Base-by-base conservation (phyloP, 2,113 vertebrate genomes). In the Rhinogobius similis region DNA sequence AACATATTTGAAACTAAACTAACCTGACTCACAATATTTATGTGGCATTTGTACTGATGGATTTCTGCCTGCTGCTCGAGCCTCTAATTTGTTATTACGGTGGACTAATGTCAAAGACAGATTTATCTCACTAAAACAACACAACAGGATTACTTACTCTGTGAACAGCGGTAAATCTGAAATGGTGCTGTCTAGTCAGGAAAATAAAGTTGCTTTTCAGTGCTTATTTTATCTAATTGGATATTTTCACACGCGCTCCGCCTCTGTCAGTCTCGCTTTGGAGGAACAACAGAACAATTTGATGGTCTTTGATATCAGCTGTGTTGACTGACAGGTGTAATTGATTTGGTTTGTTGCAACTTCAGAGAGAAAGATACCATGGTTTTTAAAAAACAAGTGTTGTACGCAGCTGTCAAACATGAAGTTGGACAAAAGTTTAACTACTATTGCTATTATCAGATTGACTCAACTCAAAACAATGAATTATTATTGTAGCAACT, bases 321-420 rank as follows among this genome's bases (percentile, higher is more conserved):
- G 58, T 61, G 55, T 29, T 58, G 55, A 58, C 26, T 29, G 58
- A 61, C 58, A 36, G 58, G 10, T 61, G 58, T 36, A 61, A 61
- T 61, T 61, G 58, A 36, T 29, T 58, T 18, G 23, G 55, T 26
- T 58, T 29, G 55, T 58, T 58, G 14, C 24, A 12, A 38, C 58
- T 61, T 61, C 58, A 61, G 18, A 58, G 26, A 58, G 24, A 18
- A 29, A 58, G 55, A 58, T 58, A 58, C 55, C 26, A 14, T 14
- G 46, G 55, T 58, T 58, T 58, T 7, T 7, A 58, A 29, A 29
- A 29, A 13, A 23, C 9, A 29, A 58, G 1, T 20, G 55, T 29
- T 16, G 55, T 27, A 29, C 24, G 6, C 18, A 9, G 14, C 55
- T 56, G 55, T 58, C 55, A 58, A 4, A 56, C 26, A 58, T 16